Conservation (phyloP, 2,888 invertebrate genomes). For the Ennomos quercinarius region DNA sequence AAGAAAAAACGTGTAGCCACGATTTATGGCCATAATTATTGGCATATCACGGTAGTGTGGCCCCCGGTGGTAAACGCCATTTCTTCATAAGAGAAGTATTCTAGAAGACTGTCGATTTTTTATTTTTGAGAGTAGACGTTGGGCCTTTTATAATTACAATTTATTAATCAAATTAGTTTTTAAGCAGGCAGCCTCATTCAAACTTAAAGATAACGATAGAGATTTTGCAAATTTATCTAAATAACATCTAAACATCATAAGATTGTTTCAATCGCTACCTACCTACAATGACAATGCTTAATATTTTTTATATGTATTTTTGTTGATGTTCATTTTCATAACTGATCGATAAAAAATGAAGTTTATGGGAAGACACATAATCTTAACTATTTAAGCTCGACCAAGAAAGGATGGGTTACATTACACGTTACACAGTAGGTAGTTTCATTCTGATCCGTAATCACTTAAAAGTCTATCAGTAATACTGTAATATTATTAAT, state of each 20-base stretch:
- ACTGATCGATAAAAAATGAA: slow-evolving; percentile 12
- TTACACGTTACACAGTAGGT: background rate
- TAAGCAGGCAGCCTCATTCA: slow-evolving; percentile 18
- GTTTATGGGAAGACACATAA: slow-evolving; percentile 52
- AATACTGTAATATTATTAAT: background rate
- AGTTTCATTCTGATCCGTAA: background rate
- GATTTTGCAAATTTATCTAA: slow-evolving; percentile 32
- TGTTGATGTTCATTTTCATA: slow-evolving; percentile 7
- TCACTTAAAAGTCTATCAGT: background rate
- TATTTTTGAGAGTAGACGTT: background rate
- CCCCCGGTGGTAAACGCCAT: slow-evolving; percentile 13
- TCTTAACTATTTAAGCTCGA: slow-evolving; percentile 61
- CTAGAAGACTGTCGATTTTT: slow-evolving; percentile 11
- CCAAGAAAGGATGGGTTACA: slow-evolving; percentile 25
- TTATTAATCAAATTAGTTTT: background rate
- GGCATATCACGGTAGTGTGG: too few species aligned
- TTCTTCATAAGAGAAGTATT: slow-evolving; percentile 9
- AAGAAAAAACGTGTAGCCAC: too few species aligned
- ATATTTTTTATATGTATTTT: slow-evolving; percentile 13
- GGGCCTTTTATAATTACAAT: background rate
- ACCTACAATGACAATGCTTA: slow-evolving; percentile 20
- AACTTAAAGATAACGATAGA: slow-evolving; percentile 3
- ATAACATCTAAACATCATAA: slow-evolving; percentile 45
- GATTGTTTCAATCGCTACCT: slow-evolving; percentile 44
- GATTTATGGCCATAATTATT: too few species aligned